Percentiles rank a stretch among this genome's conserved stretches.
Evolutionary conservation across 2,797 vertebrate species (phyloP).

Genomic region (Acrossocheilus fasciatus): DNA sequence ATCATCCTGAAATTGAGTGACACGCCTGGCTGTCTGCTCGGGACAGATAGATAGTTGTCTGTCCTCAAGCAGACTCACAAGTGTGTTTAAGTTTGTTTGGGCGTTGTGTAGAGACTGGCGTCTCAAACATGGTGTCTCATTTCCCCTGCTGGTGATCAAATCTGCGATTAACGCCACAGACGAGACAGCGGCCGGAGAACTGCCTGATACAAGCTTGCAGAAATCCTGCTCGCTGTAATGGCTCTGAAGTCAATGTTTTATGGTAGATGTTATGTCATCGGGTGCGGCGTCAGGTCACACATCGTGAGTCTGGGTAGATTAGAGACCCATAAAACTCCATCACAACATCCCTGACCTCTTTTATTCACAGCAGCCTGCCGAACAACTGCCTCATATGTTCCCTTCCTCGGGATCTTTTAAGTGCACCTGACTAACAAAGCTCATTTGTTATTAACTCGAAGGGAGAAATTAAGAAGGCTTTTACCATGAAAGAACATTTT

Average conservation of each 20-base stretch:
- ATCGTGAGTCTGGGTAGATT: conserved; percentile 22
- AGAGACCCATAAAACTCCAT: conserved; percentile 16
- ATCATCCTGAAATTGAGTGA: conserved; percentile 20
- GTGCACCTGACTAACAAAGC: neutral
- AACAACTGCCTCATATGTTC: neutral
- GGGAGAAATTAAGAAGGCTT: neutral
- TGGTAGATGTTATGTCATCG: conserved; percentile 32
- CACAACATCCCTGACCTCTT: conserved; percentile 27
- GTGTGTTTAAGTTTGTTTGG: conserved; percentile 42
- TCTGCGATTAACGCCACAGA: conserved; percentile 40
- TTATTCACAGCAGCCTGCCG: conserved; percentile 16
- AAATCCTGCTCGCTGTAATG: conserved; percentile 7
- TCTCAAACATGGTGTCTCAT: conserved; percentile 48
- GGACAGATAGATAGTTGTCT: conserved; percentile 30
- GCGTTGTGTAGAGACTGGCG: conserved; percentile 29
- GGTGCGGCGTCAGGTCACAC: conserved; percentile 29
- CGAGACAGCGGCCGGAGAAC: conserved; percentile 1
- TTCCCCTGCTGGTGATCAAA: conserved; percentile 42
- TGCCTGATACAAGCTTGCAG: conserved; percentile 15
- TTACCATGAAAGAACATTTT: neutral
- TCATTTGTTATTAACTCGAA: neutral
- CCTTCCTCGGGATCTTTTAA: neutral
- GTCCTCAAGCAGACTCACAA: conserved; percentile 10
- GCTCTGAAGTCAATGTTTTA: conserved; percentile 37
- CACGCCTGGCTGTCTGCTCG: conserved; percentile 20